Evolutionary conservation across 2,797 vertebrate species (phyloP).

Genomic region (Ceryle rudis): DNA sequence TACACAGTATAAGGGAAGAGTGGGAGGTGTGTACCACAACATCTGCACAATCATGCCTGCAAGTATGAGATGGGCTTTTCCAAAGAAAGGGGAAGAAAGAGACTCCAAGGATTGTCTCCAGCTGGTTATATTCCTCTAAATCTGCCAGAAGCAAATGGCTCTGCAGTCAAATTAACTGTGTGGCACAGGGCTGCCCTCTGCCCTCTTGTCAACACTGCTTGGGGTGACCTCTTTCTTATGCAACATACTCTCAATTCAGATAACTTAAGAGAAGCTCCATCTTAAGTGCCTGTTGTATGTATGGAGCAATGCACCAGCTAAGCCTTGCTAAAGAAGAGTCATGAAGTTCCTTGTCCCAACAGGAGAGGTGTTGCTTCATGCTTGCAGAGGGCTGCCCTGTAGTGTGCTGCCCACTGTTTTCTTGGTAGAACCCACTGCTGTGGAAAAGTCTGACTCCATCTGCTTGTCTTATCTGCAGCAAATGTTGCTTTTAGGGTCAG

Average conservation of each 20-base stretch:
- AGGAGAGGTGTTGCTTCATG: background rate
- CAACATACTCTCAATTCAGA: background rate
- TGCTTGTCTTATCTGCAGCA: background rate
- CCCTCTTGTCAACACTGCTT: background rate
- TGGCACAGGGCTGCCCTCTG: background rate
- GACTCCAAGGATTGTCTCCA: background rate
- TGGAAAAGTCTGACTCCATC: background rate
- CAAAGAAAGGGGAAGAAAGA: background rate
- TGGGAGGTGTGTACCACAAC: background rate
- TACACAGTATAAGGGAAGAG: background rate
- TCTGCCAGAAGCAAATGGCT: background rate
- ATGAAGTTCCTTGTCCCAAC: background rate
- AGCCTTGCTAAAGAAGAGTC: background rate
- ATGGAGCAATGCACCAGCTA: background rate
- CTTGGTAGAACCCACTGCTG: background rate
- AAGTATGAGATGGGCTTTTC: background rate
- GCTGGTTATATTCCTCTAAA: background rate
- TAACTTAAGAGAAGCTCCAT: background rate
- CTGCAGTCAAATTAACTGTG: background rate
- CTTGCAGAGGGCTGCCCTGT: background rate
- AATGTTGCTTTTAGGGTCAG: background rate
- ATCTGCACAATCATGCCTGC: background rate
- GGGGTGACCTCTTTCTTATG: background rate
- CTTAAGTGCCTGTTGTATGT: background rate
- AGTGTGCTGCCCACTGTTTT: background rate